Conservation (phyloP, 2,797 vertebrate species). For the Notoglanidium macrostoma region DNA sequence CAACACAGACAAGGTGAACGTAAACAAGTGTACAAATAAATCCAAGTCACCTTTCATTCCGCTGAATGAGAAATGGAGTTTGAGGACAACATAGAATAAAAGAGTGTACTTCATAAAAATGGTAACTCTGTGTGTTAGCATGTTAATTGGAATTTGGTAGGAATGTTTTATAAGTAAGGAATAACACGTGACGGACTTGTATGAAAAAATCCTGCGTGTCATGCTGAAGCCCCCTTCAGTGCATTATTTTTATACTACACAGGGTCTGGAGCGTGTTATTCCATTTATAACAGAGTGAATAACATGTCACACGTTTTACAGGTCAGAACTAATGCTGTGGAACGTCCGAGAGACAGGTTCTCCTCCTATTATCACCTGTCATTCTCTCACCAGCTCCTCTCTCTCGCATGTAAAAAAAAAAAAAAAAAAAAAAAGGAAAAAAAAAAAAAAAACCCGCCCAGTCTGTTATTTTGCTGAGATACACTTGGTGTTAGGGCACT, state of each 20-base stretch:
- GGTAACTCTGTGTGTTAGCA: not conserved
- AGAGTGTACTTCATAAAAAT: not conserved
- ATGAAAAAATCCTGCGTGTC: not conserved
- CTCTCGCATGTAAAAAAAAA: not conserved
- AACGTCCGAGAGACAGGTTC: not conserved
- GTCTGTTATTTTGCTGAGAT: not conserved
- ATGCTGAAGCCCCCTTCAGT: not conserved
- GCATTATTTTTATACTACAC: not conserved
- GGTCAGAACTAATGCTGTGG: not conserved
- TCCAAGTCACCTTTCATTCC: not conserved
- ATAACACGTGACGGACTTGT: not conserved
- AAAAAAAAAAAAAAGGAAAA: not conserved
- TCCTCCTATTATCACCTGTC: not conserved
- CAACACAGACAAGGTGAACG: not conserved
- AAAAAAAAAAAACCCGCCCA: not conserved
- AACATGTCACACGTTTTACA: not conserved
- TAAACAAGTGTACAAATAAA: not conserved
- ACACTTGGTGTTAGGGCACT: not conserved
- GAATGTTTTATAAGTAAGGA: not conserved
- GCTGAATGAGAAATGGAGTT: not conserved
- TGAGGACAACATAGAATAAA: not conserved
- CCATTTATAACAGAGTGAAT: not conserved
- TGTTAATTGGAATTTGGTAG: not conserved
- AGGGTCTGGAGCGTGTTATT: not conserved
- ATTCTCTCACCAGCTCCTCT: not conserved